Evolutionary conservation across 1,140 invertebrate species (phyloP).

Genomic region (Drosophila subpulchrella): DNA sequence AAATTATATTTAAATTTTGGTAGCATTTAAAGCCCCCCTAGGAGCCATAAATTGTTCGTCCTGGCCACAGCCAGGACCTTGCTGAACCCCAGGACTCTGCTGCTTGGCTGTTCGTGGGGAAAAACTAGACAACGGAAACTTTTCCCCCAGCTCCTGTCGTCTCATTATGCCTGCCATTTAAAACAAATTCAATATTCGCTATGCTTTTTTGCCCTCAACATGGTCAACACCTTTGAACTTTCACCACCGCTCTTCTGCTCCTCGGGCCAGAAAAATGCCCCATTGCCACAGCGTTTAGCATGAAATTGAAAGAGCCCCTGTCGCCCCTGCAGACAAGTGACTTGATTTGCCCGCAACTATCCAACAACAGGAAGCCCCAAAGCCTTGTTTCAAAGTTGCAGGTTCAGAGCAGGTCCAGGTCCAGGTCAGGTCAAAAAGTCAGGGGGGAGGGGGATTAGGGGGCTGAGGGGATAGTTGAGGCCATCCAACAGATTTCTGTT

Average conservation of each 20-base stretch:
- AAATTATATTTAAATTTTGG: conserved; percentile 60
- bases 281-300: conserved; percentile 51
- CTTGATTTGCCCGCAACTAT: conserved; percentile 56
- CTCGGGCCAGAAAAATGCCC: neutral
- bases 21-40: conserved; percentile 44
- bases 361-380: conserved; percentile 40
- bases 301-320: conserved; percentile 50
- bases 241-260: conserved; percentile 3
- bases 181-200: conserved; percentile 78
- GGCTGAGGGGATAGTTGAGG: neutral
- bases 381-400: conserved; percentile 50
- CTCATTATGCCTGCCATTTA: conserved; percentile 78
- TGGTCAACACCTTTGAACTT: conserved; percentile 79
- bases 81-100: conserved; percentile 3
- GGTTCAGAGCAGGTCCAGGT: conserved; percentile 2
- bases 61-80: conserved; percentile 10
- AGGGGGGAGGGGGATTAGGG: neutral
- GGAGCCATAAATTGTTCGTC: conserved; percentile 50
- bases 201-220: conserved; percentile 52
- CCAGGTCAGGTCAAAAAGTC: conserved; percentile 29
- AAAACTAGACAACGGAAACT: conserved; percentile 23
- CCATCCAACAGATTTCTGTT: conserved; percentile 70
- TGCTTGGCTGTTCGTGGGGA: neutral
- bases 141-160: conserved; percentile 42
- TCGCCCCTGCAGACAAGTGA: conserved; percentile 40